Evolutionary conservation across 2,113 vertebrate species (phyloP), one percentile per base, ranked within the genome.

Genomic region (Lepisosteus osseus): DNA sequence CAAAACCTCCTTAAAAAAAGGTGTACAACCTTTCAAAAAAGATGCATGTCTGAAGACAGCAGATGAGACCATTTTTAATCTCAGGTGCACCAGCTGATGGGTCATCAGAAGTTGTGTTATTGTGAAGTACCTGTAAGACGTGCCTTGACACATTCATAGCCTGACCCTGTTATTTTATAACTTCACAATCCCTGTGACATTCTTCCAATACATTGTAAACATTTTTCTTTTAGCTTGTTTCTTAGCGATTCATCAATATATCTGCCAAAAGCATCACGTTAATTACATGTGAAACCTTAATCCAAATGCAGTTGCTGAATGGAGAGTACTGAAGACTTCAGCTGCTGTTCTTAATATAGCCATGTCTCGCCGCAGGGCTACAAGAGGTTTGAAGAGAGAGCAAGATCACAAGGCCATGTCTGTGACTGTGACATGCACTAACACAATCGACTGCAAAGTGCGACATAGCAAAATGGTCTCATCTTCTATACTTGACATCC

Each of bases 341-440:
- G 67, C 73, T 57, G 67, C 70, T 43, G 3, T 47, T 15, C 42
- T 65, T 72, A 68, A 61, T 79, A 74, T 55, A 68, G 63, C 61
- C 54, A 15, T 67, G 51, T 55, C 63, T 69, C 55, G 12, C 68
- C 8, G 64, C 68, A 71, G 70, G 14, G 29, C 62, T 65, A 65
- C 29, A 65, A 41, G 62, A 2, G 41, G 62, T 41, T 15, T 65
- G 62, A 29, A 65, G 17, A 17, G 62, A 65, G 62, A 41, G 17
- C 17, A 65, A 29, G 41, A 65, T 59, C 41, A 43, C 4, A 43
- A 13, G n/a, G n/a, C 62, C 41, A 12, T 41, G 62, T 40, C 12
- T 65, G 29, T 40, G 17, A 65, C 17, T 65, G 17, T 5, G 17
- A 65, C 62, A 65, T 17, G 41, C 62, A 41, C 41, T 65, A 65